Evolutionary conservation across 2,113 vertebrate species (phyloP), one percentile per base, ranked within the genome.

Genomic region (Diadophis punctatus): DNA sequence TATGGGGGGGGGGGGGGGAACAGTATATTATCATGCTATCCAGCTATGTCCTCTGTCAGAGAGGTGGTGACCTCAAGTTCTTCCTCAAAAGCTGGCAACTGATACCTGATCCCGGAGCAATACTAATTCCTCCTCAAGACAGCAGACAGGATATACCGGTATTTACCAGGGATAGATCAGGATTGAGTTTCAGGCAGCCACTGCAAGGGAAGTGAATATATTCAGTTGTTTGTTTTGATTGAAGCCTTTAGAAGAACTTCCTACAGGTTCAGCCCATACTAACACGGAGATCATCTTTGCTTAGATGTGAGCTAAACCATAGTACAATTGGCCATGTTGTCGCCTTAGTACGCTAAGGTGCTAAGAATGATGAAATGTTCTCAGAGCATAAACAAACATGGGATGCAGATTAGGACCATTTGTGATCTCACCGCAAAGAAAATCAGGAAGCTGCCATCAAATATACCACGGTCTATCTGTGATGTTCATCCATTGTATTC

Each of bases 1-100:
- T 80, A 16, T 68, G 30, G 30, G 34, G 2, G 34, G 0, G 34
- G 2, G 34, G 0, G 1, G 2, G 22, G 22, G 8, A 43, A 9
- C 34, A 43, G 18, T 43, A 43, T 80, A 80, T 80, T 43, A 43
- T 43, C 74, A 22, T 43, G 20, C 34, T 22, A 20, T 8, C 34
- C 74, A 80, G 34, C 8, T 43, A 43, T 43, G 74, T 80, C 34
- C 68, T 43, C 8, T 80, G 18, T 9, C 34, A 80, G 34, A 22
- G 74, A 80, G 74, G 68, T 80, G n/a, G 16, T 80, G 68, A 80
- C 68, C 68, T 43, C 34, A 3, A 43, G 74, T 39, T 80, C 3
- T 80, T 80, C 74, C 20, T 22, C 74, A 80, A 43, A 34, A 80
- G 34, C 34, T 80, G 74, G 34, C 20, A 39, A 39, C 74, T 80